A percentile compares a stretch with the other conserved stretches of the same genome.
phyloP scores from a whole-genome alignment of 1,140 invertebrate species.

The Oreohelix idahoensis region DNA sequence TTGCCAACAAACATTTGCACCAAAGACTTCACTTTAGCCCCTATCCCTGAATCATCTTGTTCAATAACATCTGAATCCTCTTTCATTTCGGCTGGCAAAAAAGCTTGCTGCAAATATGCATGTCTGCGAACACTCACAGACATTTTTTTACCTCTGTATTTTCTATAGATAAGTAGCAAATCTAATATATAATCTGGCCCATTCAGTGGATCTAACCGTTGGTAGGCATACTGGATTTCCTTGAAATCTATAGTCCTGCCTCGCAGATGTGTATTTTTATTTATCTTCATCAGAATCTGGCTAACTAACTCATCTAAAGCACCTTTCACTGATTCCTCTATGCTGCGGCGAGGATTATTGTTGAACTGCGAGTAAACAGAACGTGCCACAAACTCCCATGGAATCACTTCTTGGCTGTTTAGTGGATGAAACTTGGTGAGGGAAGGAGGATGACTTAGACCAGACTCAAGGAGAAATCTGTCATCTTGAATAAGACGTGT shows the following conservation, averaged over 20 bases:
- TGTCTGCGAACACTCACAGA: conserved; percentile 93
- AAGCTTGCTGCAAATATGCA: conserved; percentile 93
- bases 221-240: conserved; percentile 94
- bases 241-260: conserved; percentile 96
- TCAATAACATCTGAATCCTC: conserved; percentile 59
- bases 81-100: conserved; percentile 75
- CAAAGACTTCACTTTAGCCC: conserved; percentile 34
- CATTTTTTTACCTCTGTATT: conserved; percentile 93
- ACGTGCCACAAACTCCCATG: conserved; percentile 88
- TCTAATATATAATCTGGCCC: conserved; percentile 96
- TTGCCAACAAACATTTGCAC: conserved; percentile 39
- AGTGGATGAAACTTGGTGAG: conserved; percentile 82
- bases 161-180: conserved; percentile 91
- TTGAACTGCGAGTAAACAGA: conserved; percentile 85
- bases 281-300: conserved; percentile 85
- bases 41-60: not conserved
- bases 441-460: conserved; percentile 79
- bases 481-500: conserved; percentile 50
- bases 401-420: conserved; percentile 81
- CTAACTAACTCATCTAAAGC: conserved; percentile 88
- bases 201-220: conserved; percentile 84
- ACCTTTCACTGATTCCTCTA: conserved; percentile 85
- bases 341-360: conserved; percentile 88
- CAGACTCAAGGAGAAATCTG: conserved; percentile 57
- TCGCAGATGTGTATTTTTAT: conserved; percentile 90